Evolutionary conservation across 1,140 invertebrate genomes (phyloP), one percentile per base, ranked within the genome.

Genomic region (Acromyrmex charruanus): DNA sequence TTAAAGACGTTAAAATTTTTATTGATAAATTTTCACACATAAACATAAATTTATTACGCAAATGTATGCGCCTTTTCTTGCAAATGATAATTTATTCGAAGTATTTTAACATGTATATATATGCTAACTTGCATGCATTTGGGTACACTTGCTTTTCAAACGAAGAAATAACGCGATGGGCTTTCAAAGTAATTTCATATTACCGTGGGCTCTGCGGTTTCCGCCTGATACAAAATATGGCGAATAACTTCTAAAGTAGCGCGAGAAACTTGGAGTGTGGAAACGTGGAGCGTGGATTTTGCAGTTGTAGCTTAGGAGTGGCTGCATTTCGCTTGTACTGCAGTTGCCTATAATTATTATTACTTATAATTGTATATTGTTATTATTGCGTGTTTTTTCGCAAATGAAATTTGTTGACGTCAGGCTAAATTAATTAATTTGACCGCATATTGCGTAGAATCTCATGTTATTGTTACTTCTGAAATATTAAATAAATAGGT

Each of bases 181-280:
- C 58, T 61, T 44, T 16, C 21, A 84, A 74, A 74, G 80, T 75
- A 75, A 84, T 61, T 51, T 51, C 39, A 53, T 25, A 51, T 69
- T 69, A 16, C 35, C 55, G 68, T 25, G 58, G 68, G 10, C 39
- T 44, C 39, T 72, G 35, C 21, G 35, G 79, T 65, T 59, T 35
- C 51, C 39, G 18, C 4, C 39, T 31, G 69, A 74, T 74, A 72
- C 55, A 63, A 74, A 84, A 84, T 61, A 84, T 18, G n/a, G 18
- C 14, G 25, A 61, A 51, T 84, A 84, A 21, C 69, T 75, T 61
- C 14, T 59, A 61, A 82, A 82, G 25, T 74, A 82, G 25, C 61
- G 35, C n/a, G 25, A 58, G 53, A 49, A 82, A 74, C 80, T 74
- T 72, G 12, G 55, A 55, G 53, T 55, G 18, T 55, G 53, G 53